Percentiles rank a stretch among this genome's conserved stretches.
These are phyloP conservation scores for Sylvietta virens DNA, from an alignment of 2,113 vertebrate genomes.

Conservation along the genomic window DNA sequence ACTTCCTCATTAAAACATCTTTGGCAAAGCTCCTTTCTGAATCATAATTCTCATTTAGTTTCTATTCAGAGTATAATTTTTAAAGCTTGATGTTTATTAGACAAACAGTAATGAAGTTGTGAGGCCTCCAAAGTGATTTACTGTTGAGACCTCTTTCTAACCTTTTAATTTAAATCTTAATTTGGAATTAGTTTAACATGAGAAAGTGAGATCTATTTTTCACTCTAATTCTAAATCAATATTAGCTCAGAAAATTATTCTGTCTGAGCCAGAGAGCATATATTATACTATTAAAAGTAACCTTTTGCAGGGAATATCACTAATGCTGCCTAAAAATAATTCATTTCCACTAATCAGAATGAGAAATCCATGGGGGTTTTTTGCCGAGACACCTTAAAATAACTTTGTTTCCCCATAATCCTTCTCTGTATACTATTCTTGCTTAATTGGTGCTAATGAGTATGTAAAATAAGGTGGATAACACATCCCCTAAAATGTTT, in stretches of 20 bases:
- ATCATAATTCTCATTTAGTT: not conserved
- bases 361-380: not conserved
- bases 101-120: not conserved
- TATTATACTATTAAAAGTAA: not conserved
- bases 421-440: not conserved
- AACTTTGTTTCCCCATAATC: not conserved
- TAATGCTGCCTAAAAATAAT: not conserved
- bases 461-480: not conserved
- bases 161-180: slow-evolving; percentile 21
- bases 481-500: not conserved
- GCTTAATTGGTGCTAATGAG: not conserved
- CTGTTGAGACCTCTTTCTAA: not conserved
- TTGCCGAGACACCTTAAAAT: not conserved
- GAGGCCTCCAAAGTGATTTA: not conserved
- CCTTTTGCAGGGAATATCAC: not conserved
- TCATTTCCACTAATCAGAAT: not conserved
- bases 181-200: not conserved
- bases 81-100: not conserved
- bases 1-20: not conserved
- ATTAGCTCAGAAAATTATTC: not conserved
- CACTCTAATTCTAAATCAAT: not conserved
- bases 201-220: slow-evolving; percentile 17
- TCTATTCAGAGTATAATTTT: not conserved
- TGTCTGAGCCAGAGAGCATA: not conserved
- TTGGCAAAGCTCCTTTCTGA: not conserved